Evolutionary conservation across 2,113 vertebrate species (phyloP).

Genomic region (Hemibates koningsi): DNA sequence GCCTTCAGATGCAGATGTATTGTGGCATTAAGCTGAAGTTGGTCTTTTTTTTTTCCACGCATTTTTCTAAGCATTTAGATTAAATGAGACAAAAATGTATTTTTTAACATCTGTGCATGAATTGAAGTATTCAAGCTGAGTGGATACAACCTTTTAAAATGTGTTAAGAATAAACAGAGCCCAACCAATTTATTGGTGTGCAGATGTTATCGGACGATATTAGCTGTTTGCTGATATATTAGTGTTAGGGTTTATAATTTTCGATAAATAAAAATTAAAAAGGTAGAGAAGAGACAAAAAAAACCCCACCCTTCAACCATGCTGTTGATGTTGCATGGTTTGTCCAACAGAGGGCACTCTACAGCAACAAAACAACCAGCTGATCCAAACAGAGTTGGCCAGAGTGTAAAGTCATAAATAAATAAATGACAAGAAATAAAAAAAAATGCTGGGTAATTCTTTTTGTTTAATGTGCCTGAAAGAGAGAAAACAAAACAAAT

Average conservation of each 20-base stretch:
- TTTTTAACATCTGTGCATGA: not conserved
- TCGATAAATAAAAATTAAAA: not conserved
- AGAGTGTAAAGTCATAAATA: not conserved
- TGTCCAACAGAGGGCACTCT: not conserved
- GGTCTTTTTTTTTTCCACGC: not conserved
- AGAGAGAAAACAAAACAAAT: not conserved
- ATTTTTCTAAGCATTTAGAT: not conserved
- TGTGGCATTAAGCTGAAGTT: not conserved
- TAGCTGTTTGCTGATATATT: not conserved
- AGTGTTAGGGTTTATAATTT: not conserved
- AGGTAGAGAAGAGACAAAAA: not conserved
- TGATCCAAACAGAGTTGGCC: not conserved
- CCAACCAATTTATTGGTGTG: not conserved
- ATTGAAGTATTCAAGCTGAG: not conserved
- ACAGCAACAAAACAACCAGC: not conserved
- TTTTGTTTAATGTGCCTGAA: not conserved
- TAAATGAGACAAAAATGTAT: not conserved
- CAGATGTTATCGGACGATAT: not conserved
- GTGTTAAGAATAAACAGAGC: not conserved
- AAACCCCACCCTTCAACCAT: rapidly evolving
- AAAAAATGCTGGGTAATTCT: not conserved
- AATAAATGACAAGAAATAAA: not conserved
- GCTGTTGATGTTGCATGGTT: not conserved
- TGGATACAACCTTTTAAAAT: not conserved
- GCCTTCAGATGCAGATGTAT: not conserved